Percentiles rank a stretch among this genome's conserved stretches.
These are phyloP conservation scores for Arctocebus calabarensis DNA, from an alignment of 2,797 vertebrate species.

Conservation along the genomic window DNA sequence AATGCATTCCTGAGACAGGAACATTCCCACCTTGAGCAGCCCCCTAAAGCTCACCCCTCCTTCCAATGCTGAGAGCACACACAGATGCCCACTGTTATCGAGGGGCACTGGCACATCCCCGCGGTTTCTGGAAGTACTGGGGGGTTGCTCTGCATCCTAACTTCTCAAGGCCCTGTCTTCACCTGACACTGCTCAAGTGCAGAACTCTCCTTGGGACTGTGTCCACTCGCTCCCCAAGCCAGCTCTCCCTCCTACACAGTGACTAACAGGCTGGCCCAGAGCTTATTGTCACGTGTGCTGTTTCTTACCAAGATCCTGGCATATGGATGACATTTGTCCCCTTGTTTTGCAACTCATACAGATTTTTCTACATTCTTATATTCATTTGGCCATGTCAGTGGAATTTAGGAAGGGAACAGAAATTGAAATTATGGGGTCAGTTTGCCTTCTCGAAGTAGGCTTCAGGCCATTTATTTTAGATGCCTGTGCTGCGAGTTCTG, in stretches of 20 bases:
- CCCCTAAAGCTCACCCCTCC: neutral
- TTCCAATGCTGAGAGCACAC: neutral
- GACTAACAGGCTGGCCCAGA: neutral
- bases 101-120: neutral
- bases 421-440: slow-evolving; percentile 41
- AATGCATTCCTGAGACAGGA: neutral
- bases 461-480: slow-evolving; percentile 56
- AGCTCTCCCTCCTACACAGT: neutral
- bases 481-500: neutral
- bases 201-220: neutral
- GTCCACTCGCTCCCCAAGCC: neutral
- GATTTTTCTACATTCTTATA: neutral
- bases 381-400: neutral
- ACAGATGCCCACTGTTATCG: neutral
- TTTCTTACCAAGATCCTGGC: neutral
- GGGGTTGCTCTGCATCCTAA: neutral
- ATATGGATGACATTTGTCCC: neutral
- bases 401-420: slow-evolving; percentile 32
- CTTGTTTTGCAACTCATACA: neutral
- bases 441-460: slow-evolving; percentile 45
- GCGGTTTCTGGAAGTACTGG: neutral
- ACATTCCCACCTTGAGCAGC: neutral
- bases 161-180: neutral
- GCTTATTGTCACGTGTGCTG: neutral
- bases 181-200: too few relatives aligned